These are phyloP conservation scores for Phytoseiulus persimilis DNA, from an alignment of 2,888 invertebrate species.

Conservation along the genomic window DNA sequence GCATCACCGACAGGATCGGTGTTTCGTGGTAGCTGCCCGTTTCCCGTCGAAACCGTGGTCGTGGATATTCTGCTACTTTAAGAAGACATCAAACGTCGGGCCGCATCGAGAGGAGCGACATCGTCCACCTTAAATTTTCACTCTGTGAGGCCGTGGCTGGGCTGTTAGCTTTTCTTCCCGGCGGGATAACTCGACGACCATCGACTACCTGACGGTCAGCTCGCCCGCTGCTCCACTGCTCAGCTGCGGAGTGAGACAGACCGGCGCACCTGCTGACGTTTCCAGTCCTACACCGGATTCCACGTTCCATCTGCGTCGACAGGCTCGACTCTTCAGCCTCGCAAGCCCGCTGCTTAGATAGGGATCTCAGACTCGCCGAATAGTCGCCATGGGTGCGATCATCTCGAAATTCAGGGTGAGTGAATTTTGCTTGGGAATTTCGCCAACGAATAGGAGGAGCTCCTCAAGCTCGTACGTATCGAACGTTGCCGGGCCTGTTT, in stretches of 20 bases:
- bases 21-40: neutral
- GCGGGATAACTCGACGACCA: neutral
- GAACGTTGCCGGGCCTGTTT: no score
- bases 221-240: neutral
- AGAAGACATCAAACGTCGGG: no score
- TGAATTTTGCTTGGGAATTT: neutral
- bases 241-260: neutral
- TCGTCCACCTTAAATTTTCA: neutral
- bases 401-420: constrained; percentile 31
- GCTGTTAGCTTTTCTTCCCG: neutral
- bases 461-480: no score
- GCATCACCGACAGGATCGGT: neutral
- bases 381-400: neutral
- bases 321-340: neutral
- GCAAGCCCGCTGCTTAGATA: neutral
- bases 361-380: neutral
- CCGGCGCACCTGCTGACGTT: constrained; percentile 5
- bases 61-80: neutral
- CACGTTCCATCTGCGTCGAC: neutral
- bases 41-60: neutral
- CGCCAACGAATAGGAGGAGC: no score
- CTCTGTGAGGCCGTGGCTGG: neutral
- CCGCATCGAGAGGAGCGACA: neutral
- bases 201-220: neutral
- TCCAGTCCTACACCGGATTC: neutral